These are phyloP conservation scores for Adelphocoris suturalis DNA, from an alignment of 2,888 invertebrate species.

Conservation along the genomic window DNA sequence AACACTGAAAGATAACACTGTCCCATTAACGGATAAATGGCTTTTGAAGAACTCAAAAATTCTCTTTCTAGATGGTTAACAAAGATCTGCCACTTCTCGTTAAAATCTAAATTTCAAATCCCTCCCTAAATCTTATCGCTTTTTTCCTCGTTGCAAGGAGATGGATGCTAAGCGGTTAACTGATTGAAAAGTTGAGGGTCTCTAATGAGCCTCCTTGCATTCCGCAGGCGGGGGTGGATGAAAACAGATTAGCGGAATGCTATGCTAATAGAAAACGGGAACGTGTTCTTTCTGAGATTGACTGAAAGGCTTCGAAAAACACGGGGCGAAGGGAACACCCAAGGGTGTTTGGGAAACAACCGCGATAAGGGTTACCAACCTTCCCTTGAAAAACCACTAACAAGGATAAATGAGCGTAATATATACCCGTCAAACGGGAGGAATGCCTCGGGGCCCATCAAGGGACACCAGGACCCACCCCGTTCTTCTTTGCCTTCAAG, in stretches of 20 bases:
- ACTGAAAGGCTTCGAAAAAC: constrained; percentile 39
- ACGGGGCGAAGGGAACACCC: constrained; percentile 16
- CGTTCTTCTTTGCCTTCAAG: constrained; percentile 19
- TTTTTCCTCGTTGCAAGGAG: neutral
- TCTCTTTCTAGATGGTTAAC: neutral
- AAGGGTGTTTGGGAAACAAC: constrained; percentile 28
- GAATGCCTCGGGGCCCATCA: constrained; percentile 21
- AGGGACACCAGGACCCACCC: constrained; percentile 15
- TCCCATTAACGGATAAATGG: too few relatives aligned
- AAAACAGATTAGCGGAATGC: constrained; percentile 50
- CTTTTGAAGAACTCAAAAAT: too few relatives aligned
- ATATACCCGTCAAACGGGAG: constrained; percentile 63
- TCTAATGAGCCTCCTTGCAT: constrained; percentile 52
- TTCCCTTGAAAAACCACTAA: constrained; percentile 50
- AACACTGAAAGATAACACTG: too few relatives aligned
- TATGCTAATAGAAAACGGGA: constrained; percentile 60
- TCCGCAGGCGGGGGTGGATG: neutral
- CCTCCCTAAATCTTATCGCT: neutral
- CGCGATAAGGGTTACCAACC: constrained; percentile 61
- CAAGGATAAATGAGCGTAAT: constrained; percentile 67
- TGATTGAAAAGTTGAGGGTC: constrained; percentile 55
- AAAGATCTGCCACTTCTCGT: neutral
- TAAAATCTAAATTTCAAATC: neutral
- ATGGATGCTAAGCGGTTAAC: neutral
- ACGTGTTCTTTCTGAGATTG: constrained; percentile 65